Conservation (phyloP, 2,797 vertebrate genomes). For the Paguma larvata region DNA sequence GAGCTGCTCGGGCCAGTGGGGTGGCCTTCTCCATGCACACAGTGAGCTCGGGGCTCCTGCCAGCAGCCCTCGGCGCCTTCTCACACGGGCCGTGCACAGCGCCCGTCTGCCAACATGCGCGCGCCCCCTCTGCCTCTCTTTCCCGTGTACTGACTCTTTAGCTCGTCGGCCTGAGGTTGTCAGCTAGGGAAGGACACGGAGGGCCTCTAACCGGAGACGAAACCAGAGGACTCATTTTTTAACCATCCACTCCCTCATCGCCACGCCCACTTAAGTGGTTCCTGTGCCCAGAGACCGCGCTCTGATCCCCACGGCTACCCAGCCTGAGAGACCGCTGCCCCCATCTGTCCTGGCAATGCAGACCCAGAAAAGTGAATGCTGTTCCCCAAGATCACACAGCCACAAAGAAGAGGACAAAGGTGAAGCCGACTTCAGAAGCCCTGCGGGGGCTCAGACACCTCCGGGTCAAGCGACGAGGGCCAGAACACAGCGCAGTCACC, state of each 20-base stretch:
- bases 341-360: background rate
- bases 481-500: background rate
- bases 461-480: background rate
- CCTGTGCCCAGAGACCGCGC: background rate
- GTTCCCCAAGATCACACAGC: background rate
- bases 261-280: background rate
- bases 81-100: rapidly evolving
- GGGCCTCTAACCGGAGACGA: background rate
- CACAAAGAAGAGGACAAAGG: background rate
- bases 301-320: background rate
- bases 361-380: background rate
- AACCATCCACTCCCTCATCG: background rate
- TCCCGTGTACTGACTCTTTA: too few relatives aligned
- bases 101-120: rapidly evolving
- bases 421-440: background rate
- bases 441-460: background rate
- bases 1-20: rapidly evolving
- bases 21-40: rapidly evolving
- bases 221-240: background rate
- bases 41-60: background rate
- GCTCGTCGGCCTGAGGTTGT: background rate
- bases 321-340: background rate
- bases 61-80: background rate
- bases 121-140: background rate
- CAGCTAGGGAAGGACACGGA: background rate